Evolutionary conservation across 2,888 invertebrate genomes (phyloP).

Genomic region (Chloroclystis v-ata): DNA sequence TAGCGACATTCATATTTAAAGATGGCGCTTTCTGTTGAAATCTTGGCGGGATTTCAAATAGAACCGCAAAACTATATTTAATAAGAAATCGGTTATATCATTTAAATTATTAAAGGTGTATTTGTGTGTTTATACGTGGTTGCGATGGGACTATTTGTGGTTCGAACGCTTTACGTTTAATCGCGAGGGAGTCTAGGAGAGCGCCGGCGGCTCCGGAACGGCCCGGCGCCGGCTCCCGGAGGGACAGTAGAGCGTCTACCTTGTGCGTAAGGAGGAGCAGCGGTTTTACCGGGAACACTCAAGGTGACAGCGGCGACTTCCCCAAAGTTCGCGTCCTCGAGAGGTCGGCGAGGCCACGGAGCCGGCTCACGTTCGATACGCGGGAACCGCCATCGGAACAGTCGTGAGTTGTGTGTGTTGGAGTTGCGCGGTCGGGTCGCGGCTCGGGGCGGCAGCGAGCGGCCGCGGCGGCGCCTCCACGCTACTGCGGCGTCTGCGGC

Average conservation of each 20-base stretch:
- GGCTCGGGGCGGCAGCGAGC: slow-evolving; percentile 51
- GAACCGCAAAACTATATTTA: slow-evolving; percentile 50
- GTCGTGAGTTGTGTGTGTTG: slow-evolving; percentile 36
- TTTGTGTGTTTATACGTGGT: slow-evolving; percentile 13
- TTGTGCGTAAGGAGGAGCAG: slow-evolving; percentile 35
- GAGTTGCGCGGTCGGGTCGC: slow-evolving; percentile 40
- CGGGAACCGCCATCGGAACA: slow-evolving; percentile 51
- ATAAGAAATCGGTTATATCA: slow-evolving; percentile 45
- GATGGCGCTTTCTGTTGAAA: slow-evolving; percentile 50
- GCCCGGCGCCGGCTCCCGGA: background rate
- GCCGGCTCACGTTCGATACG: slow-evolving; percentile 47
- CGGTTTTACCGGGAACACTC: slow-evolving; percentile 31
- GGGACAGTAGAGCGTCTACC: slow-evolving; percentile 40
- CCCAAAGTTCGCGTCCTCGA: slow-evolving; percentile 31
- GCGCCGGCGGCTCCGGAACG: too few relatives aligned
- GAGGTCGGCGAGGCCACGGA: too few relatives aligned
- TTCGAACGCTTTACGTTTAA: background rate
- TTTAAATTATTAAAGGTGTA: slow-evolving; percentile 36
- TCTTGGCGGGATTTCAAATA: slow-evolving; percentile 68
- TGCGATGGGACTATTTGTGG: slow-evolving; percentile 14
- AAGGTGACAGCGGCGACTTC: slow-evolving; percentile 29
- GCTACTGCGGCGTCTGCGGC: slow-evolving; percentile 77
- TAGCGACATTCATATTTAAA: slow-evolving; percentile 58
- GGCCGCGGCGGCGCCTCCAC: slow-evolving; percentile 72
- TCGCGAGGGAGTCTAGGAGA: too few relatives aligned